Conservation (phyloP, 2,888 invertebrate genomes). For the Tetragnatha montana region DNA sequence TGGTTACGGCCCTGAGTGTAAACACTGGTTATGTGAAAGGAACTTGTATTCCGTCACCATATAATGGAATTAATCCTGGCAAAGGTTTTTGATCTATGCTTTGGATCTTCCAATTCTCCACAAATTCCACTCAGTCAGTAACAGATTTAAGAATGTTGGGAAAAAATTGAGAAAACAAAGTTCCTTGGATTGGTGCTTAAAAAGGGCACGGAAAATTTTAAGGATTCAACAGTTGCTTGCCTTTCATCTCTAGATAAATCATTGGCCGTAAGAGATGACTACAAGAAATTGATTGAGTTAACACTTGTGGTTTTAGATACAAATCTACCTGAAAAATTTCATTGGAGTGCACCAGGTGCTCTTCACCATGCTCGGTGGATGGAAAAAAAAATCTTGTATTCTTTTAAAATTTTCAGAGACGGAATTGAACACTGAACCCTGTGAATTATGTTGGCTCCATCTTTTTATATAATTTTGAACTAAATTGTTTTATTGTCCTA, state of each 20-base stretch:
- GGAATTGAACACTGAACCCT: too few relatives aligned
- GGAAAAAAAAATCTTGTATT: too few relatives aligned
- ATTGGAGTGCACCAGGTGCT: too few relatives aligned
- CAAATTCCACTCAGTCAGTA: constrained; percentile 6
- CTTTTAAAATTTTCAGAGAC: too few relatives aligned
- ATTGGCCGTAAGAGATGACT: not conserved
- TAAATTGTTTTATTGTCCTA: too few relatives aligned
- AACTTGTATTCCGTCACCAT: constrained; percentile 13
- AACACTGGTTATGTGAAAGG: too few relatives aligned
- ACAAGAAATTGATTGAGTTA: constrained; percentile 2
- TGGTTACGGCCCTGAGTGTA: too few relatives aligned
- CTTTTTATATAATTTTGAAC: too few relatives aligned
- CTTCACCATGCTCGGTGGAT: too few relatives aligned
- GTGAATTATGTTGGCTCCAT: too few relatives aligned
- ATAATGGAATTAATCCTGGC: constrained; percentile 3
- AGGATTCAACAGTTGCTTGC: not conserved
- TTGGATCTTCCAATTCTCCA: not conserved
- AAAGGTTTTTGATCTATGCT: not conserved
- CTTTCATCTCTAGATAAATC: constrained; percentile 6
- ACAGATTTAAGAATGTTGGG: constrained; percentile 15
- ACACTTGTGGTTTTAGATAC: too few relatives aligned
- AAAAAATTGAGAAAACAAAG: not conserved
- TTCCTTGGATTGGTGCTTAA: not conserved
- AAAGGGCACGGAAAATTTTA: not conserved
- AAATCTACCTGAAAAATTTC: too few relatives aligned